Conservation (phyloP, 2,113 vertebrate species). For the Gavia stellata region DNA sequence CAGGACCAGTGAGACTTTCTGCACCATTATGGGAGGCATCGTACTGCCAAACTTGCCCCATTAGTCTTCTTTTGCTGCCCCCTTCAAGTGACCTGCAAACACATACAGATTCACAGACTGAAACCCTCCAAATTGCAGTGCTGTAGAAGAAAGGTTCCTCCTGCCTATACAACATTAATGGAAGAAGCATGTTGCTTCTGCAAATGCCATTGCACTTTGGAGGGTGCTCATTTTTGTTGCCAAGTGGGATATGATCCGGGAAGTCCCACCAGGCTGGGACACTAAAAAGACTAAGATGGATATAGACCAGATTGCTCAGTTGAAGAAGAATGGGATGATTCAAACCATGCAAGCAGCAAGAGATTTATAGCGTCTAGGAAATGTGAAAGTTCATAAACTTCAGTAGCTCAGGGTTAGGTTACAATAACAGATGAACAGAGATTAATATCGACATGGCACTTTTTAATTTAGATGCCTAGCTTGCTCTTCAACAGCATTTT, state of each 20-base stretch:
- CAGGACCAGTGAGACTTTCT: neutral
- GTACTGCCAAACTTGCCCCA: neutral
- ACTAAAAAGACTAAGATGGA: conserved; percentile 28
- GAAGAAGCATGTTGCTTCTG: neutral
- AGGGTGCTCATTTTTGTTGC: conserved; percentile 1
- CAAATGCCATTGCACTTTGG: neutral
- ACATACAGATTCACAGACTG: neutral
- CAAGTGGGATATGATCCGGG: conserved; percentile 8
- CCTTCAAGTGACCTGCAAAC: neutral
- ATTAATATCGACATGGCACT: conserved; percentile 11
- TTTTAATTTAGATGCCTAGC: conserved; percentile 6
- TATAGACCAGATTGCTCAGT: conserved; percentile 38
- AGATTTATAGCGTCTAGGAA: conserved; percentile 37
- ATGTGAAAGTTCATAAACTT: conserved; percentile 54
- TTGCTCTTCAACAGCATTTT: neutral
- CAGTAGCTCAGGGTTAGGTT: conserved; percentile 26
- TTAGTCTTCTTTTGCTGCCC: neutral
- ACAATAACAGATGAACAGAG: conserved; percentile 43
- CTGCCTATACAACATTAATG: neutral
- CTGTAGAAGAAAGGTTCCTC: neutral
- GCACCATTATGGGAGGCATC: neutral
- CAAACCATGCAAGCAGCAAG: conserved; percentile 18
- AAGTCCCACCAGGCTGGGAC: conserved; percentile 9
- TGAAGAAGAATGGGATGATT: neutral
- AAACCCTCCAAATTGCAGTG: neutral